Base-by-base conservation (phyloP, 23 tunicate species). In the Halocynthia aurantium region DNA sequence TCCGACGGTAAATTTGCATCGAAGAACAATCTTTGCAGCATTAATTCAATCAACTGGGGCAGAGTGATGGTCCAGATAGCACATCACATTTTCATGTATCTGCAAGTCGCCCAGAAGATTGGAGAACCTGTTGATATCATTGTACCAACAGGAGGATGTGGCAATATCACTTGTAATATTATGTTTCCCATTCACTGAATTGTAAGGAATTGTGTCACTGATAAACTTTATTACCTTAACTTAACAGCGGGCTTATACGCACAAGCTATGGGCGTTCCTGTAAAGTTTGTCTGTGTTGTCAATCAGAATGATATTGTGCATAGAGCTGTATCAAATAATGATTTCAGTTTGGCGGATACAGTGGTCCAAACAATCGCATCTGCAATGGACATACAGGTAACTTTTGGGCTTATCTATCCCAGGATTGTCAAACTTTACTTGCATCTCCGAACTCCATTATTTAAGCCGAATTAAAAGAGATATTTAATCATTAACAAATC, bases 51-150 rank as follows among this genome's bases (percentile, higher is more conserved):
- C 61, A 90, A 81, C 69, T 90, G 89, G 89, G 88, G 89, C 62
- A 88, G 96, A 60, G 82, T 90, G 17, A 56, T 90, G 86, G 80
- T 90, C 51, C 96, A 90, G 66, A 84, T 84, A 9, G 96, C 89
- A 18, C 96, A 90, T 81, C 96, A 90, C 63, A 62, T 90, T 18
- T 90, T 69, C 52, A 83, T 74, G 10, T 90, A 90, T 70, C 53
- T 90, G 52, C 85, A 84, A 69, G 69, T 74, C 10, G 76, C 83
- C 20, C 52, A 62, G 6, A 13, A 56, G 7, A 58, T 90, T 63
- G 96, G 96, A 7, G 70, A 81, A 10, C 79, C 75, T 22, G 85
- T 90, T 55, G 81, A 90, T 56, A 84, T 84, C 51, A 73, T 90
- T 13, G 65, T 90, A 4, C 96, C 96, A 5, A 71, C 70, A 6